These are phyloP conservation scores for Cyprinodon variegatus DNA, from an alignment of 2,113 vertebrate species.

Conservation along the genomic window DNA sequence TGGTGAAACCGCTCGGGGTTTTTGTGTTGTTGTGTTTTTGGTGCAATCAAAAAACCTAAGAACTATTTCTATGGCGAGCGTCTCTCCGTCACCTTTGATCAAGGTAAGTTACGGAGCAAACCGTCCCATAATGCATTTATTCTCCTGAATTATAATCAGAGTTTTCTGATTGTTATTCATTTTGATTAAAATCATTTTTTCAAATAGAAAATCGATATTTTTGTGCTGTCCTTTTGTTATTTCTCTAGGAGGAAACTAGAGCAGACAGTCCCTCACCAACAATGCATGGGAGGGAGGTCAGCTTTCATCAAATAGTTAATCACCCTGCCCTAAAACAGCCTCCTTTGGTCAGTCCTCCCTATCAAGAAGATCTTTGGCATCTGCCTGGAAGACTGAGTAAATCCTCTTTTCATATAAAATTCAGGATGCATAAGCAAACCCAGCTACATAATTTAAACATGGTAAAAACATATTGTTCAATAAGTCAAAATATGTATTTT, in stretches of 20 bases:
- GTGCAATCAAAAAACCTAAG: neutral
- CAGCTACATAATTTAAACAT: neutral
- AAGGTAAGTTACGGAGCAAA: slow-evolving; percentile 77
- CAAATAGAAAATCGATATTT: too few relatives aligned
- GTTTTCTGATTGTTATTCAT: too few relatives aligned
- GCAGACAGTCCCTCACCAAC: slow-evolving; percentile 3
- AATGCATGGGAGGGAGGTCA: slow-evolving; percentile 13
- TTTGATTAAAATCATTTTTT: too few relatives aligned
- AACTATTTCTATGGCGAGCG: slow-evolving; percentile 47
- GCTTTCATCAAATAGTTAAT: slow-evolving; percentile 4
- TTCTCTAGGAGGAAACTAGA: slow-evolving; percentile 43
- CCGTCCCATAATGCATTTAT: neutral
- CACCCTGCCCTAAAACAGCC: slow-evolving; percentile 19
- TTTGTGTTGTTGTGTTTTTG: fast-evolving
- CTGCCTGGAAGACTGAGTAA: slow-evolving; percentile 87
- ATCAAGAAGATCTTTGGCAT: slow-evolving; percentile 78
- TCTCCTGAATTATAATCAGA: neutral
- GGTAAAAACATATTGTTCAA: neutral
- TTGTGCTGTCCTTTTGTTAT: too few relatives aligned
- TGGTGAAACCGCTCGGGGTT: neutral
- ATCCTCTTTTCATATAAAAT: slow-evolving; percentile 42
- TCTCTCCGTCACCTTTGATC: slow-evolving; percentile 65
- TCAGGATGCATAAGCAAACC: neutral
- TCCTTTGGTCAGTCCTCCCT: slow-evolving; percentile 20
- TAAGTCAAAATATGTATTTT: neutral